Conservation (phyloP, 2,888 invertebrate genomes). For the Plebejus anna region DNA sequence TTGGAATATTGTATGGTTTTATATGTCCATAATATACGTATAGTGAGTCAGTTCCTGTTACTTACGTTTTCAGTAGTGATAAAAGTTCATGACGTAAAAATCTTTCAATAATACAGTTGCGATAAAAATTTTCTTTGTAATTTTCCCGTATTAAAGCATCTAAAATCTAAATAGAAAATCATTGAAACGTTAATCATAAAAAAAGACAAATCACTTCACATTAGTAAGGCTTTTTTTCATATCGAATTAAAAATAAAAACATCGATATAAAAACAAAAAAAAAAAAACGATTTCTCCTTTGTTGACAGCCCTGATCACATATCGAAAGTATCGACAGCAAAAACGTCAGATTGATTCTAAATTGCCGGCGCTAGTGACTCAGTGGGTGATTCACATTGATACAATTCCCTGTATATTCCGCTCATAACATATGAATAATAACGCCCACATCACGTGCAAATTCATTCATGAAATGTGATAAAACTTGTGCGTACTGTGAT, state of each 20-base stretch:
- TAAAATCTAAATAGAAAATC: too few relatives aligned
- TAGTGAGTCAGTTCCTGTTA: neutral
- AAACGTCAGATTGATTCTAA: constrained; percentile 61
- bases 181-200: too few relatives aligned
- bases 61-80: neutral
- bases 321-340: constrained; percentile 50
- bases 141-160: neutral
- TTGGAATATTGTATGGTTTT: neutral
- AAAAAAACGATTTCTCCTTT: neutral
- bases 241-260: neutral
- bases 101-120: too few relatives aligned
- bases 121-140: too few relatives aligned
- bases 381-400: constrained; percentile 55
- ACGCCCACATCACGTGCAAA: constrained; percentile 37
- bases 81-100: neutral
- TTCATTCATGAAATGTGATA: constrained; percentile 3
- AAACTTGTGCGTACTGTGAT: neutral
- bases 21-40: neutral
- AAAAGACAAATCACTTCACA: too few relatives aligned
- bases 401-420: constrained; percentile 15
- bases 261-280: neutral
- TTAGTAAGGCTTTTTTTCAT: neutral
- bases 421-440: constrained; percentile 35
- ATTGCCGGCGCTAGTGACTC: constrained; percentile 49
- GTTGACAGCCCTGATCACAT: constrained; percentile 37